Base-by-base conservation (phyloP, 2,888 invertebrate species). In the Orthosia cruda region DNA sequence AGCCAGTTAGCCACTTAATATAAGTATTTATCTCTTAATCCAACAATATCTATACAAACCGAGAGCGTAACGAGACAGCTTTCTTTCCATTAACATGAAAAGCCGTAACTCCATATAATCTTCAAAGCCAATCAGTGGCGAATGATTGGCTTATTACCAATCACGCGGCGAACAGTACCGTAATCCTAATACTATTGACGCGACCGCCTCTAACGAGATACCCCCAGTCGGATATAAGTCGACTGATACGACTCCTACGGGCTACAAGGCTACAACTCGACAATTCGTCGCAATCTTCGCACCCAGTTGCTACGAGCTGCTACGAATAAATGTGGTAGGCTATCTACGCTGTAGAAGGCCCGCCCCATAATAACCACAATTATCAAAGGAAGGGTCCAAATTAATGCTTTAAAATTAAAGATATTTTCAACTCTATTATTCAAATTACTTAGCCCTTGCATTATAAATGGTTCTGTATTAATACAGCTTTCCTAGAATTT, bases 121-220 rank as follows among this genome's bases (percentile, higher is more conserved):
- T 80, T 77, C 77, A 81, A 86, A 87, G 74, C 78, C 83, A 87
- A 87, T 86, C 87, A 84, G 80, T 61, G 72, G 57, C 67, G 69
- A 85, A 80, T 71, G 74, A 80, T 84, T 84, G 83, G 80, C 80
- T 87, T 83, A 83, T 87, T 84, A 84, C 80, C 85, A 77, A 84
- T 85, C 76, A 74, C 47, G 71, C 67, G 71, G 40, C 81, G 71
- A 81, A 74, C 76, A 83, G 80, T 72, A 69, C 67, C 80, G 71
- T 81, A 87, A 81, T 83, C 83, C 86, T 83, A 82, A 86, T 88
- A 74, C 83, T 71, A 80, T 86, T 82, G 81, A 78, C 71, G 81
- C 78, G 66, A 65, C 71, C 63, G 71, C 26, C 70, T 78, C 77
- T 88, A 85, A 87, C 84, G 81, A 87, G 87, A 78, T 75, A 75